Evolutionary conservation across 2,113 vertebrate species (phyloP), one percentile per base, ranked within the genome.

Genomic region (Pycnonotus jocosus): DNA sequence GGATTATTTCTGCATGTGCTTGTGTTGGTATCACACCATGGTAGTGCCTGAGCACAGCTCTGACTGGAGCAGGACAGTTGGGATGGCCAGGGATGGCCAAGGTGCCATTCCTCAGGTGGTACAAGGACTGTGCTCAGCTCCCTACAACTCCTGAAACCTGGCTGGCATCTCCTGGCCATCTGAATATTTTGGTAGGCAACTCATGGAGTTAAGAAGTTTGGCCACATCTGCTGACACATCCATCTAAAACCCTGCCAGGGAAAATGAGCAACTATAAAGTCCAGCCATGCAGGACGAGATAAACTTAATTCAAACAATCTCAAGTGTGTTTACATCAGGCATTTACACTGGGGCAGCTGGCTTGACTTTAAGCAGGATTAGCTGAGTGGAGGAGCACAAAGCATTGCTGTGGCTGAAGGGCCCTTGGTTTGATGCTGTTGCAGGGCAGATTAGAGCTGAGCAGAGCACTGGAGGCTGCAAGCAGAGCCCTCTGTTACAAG

Each of bases 311-410:
- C 94, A 91, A 95, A 91, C 87, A 80, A 65, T 79, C 92, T n/a
- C 16, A 47, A 91, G 89, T 28, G 38, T 7, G 16, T 95, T 92
- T 86, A 73, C 74, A 81, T 87, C 50, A 57, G 58, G 66, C 65
- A 38, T 87, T 91, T 87, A 91, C 74, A 61, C 68, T 2, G 18
- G 81, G 76, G 85, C 88, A 74, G 92, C 54, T 13, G 0, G 68
- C 87, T 86, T 91, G 87, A 50, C 92, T 96, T 82, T 94, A 91
- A 91, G 87, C 90, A 85, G 93, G 95, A 93, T 97, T 95, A 95
- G 85, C 28, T 70, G 71, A 83, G 30, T 31, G 90, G 70, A 93
- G 87, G 64, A 91, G 62, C 2, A 25, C 85, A 54, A 66, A 92
- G 91, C 3, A 0, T 57, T 88, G 80, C 91, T 4, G 66, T 73